Evolutionary conservation across 1,140 invertebrate genomes (phyloP).

Genomic region (Drosophila kepulauana): DNA sequence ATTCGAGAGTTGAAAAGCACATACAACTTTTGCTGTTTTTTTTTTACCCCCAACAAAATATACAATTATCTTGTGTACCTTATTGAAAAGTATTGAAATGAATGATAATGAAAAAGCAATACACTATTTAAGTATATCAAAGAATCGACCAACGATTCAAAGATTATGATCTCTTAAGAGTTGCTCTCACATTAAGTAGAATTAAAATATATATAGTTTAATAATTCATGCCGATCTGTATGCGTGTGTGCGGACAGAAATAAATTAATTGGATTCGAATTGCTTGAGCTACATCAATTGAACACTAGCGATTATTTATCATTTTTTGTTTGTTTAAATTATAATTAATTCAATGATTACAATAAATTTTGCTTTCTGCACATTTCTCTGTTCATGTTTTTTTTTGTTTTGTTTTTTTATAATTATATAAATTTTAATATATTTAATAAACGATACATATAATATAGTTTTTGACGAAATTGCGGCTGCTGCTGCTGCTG

Average conservation of each 20-base stretch:
- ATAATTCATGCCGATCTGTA: constrained; percentile 7
- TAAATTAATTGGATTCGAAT: constrained; percentile 2
- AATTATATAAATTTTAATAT: constrained; percentile 85
- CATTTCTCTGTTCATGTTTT: constrained; percentile 64
- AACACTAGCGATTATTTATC: constrained; percentile 47
- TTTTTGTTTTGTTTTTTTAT: constrained; percentile 68
- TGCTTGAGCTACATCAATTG: constrained; percentile 25
- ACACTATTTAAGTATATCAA: constrained; percentile 5
- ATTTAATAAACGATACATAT: constrained; percentile 85
- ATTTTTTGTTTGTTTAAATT: constrained; percentile 74
- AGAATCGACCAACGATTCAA: background rate
- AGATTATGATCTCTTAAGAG: background rate
- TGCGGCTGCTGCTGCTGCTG: constrained; percentile 70
- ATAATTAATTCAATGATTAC: constrained; percentile 84
- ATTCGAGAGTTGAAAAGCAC: constrained; percentile 12
- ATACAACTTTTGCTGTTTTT: background rate
- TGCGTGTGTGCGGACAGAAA: background rate
- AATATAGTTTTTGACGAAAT: constrained; percentile 83
- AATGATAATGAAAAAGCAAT: constrained; percentile 18
- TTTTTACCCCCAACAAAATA: background rate
- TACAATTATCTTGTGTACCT: constrained; percentile 16
- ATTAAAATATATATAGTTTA: constrained; percentile 7
- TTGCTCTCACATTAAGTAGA: background rate
- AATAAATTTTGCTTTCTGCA: constrained; percentile 81
- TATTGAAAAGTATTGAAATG: background rate